phyloP scores from a whole-genome alignment of 2,113 vertebrate species.

The Hemicordylus capensis region DNA sequence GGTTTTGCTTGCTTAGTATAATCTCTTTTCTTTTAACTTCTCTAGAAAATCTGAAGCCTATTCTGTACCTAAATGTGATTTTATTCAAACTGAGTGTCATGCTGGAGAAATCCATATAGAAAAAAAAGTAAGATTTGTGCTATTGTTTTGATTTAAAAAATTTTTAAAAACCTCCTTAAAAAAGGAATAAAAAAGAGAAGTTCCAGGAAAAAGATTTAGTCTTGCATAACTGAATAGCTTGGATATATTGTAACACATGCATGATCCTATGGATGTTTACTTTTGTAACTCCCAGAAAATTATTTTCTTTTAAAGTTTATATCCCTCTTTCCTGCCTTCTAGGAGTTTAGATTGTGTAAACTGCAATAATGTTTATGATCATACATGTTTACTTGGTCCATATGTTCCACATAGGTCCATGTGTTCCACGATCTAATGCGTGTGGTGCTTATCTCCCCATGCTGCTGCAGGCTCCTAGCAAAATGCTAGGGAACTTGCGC shows the following conservation, averaged over 20 bases:
- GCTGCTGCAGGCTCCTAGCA: too few species aligned
- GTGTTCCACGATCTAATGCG: too few species aligned
- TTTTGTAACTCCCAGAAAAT: too few species aligned
- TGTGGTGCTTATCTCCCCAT: too few species aligned
- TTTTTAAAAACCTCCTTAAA: slow-evolving; percentile 21
- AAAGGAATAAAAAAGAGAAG: background rate
- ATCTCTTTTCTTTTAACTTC: slow-evolving; percentile 30
- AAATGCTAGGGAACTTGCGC: too few species aligned
- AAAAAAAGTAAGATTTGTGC: background rate
- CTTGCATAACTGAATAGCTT: background rate
- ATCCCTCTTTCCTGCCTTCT: too few species aligned
- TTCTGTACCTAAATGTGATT: slow-evolving; percentile 10
- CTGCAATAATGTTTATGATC: too few species aligned
- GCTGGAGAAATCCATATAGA: slow-evolving; percentile 31
- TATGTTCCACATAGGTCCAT: too few species aligned
- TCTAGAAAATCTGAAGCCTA: slow-evolving; percentile 34
- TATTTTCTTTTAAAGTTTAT: too few species aligned
- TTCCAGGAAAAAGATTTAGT: background rate
- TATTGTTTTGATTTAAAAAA: too few species aligned
- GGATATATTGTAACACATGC: background rate
- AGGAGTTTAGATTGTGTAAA: too few species aligned
- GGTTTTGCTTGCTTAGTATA: slow-evolving; percentile 50
- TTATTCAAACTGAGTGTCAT: slow-evolving; percentile 26
- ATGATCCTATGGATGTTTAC: background rate
- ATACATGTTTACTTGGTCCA: too few species aligned